Evolutionary conservation across 2,888 invertebrate species (phyloP).

Genomic region (Scaptomyza cyrtandrae): DNA sequence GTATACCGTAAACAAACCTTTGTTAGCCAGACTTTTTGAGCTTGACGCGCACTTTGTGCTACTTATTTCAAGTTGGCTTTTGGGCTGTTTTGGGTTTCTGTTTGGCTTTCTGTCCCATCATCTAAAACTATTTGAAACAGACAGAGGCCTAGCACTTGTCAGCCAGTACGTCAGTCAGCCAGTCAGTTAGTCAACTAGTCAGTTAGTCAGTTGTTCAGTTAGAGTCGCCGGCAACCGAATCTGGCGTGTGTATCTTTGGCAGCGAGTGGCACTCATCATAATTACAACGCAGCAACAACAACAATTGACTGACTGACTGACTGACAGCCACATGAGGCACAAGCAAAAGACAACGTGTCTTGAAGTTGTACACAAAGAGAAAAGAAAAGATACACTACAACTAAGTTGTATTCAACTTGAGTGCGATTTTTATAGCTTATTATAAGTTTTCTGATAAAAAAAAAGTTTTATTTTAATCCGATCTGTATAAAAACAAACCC

Average conservation of each 20-base stretch:
- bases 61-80: conserved; percentile 43
- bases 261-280: conserved; percentile 76
- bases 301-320: conserved; percentile 34
- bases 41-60: conserved; percentile 61
- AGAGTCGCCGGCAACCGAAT: conserved; percentile 63
- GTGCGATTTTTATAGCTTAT: too few species aligned
- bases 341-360: conserved; percentile 25
- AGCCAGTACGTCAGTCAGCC: conserved; percentile 28
- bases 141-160: conserved; percentile 53
- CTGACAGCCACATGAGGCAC: conserved; percentile 56
- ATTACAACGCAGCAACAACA: conserved; percentile 66
- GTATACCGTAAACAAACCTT: conserved; percentile 49
- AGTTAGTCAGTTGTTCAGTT: conserved; percentile 46
- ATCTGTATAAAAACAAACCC: too few species aligned
- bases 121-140: conserved; percentile 61
- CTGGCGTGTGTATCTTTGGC: conserved; percentile 76
- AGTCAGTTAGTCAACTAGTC: conserved; percentile 26
- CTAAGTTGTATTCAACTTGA: too few species aligned
- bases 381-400: too few species aligned
- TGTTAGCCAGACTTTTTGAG: conserved; percentile 16
- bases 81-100: conserved; percentile 24
- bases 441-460: too few species aligned
- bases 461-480: too few species aligned
- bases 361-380: conserved; percentile 15
- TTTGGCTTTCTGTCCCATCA: conserved; percentile 74